Conservation (phyloP, 1,140 invertebrate species). For the Ladona fulva region DNA sequence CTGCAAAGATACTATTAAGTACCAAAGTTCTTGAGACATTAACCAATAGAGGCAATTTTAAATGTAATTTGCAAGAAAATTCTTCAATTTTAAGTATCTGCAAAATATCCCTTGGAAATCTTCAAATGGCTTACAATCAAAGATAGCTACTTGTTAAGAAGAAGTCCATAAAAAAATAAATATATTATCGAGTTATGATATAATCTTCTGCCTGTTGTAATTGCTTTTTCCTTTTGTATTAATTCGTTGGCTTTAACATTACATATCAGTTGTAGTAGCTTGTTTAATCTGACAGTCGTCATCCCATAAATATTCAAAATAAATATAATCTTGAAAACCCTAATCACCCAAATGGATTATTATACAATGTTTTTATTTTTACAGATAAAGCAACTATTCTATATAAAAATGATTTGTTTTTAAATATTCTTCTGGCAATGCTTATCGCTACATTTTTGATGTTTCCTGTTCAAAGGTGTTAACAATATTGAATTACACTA, state of each 20-base stretch:
- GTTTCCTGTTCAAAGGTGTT: background rate
- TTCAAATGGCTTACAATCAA: background rate
- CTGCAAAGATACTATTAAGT: background rate
- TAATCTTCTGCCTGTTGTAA: background rate
- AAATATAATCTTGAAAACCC: constrained; percentile 2
- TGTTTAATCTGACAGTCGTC: background rate
- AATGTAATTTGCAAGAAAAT: background rate
- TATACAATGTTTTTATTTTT: background rate
- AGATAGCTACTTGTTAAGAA: background rate
- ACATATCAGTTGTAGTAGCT: background rate
- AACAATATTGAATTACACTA: background rate
- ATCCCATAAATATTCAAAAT: constrained; percentile 11
- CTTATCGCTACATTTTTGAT: background rate
- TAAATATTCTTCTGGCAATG: constrained; percentile 1
- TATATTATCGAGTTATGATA: background rate
- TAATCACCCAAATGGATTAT: background rate
- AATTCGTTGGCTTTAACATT: background rate
- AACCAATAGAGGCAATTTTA: background rate
- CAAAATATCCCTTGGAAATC: background rate
- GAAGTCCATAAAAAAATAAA: constrained; percentile 6
- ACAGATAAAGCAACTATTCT: background rate
- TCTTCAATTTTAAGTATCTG: background rate
- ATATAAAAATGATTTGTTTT: background rate
- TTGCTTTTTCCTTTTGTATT: background rate
- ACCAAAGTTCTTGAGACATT: background rate